These are phyloP conservation scores for Tauraco erythrolophus DNA, from an alignment of 2,113 vertebrate genomes.

Conservation along the genomic window DNA sequence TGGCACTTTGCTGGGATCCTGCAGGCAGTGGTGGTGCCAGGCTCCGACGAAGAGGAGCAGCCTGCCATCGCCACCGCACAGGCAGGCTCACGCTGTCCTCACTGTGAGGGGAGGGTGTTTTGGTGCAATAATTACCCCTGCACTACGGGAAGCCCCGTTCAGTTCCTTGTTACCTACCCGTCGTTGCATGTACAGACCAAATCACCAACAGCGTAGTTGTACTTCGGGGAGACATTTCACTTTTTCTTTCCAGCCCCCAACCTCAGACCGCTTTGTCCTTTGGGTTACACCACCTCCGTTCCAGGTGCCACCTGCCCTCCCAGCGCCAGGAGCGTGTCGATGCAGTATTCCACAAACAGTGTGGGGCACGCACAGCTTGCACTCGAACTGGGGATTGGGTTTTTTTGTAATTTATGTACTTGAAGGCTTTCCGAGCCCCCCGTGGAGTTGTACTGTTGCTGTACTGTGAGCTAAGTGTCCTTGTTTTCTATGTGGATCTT, in stretches of 20 bases:
- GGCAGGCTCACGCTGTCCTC: background rate
- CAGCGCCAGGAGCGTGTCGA: constrained; percentile 34
- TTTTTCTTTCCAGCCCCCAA: constrained; percentile 13
- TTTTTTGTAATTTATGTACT: constrained; percentile 63
- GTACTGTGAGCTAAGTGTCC: constrained; percentile 72
- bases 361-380: constrained; percentile 47
- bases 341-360: constrained; percentile 66
- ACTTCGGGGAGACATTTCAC: constrained; percentile 15
- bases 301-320: constrained; percentile 41
- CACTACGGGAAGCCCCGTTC: constrained; percentile 28
- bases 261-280: constrained; percentile 2
- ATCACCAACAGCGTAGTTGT: constrained; percentile 25
- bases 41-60: background rate
- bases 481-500: constrained; percentile 66
- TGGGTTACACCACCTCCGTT: constrained; percentile 21
- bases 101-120: constrained; percentile 26
- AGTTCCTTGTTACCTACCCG: constrained; percentile 21
- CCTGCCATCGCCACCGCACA: background rate
- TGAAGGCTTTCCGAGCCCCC: constrained; percentile 61
- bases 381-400: constrained; percentile 32
- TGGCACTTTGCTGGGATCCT: background rate
- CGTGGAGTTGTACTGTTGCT: constrained; percentile 48
- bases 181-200: constrained; percentile 60
- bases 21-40: background rate
- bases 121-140: constrained; percentile 62